Evolutionary conservation across 2,888 invertebrate species (phyloP).

Genomic region (Mythimna loreyi): DNA sequence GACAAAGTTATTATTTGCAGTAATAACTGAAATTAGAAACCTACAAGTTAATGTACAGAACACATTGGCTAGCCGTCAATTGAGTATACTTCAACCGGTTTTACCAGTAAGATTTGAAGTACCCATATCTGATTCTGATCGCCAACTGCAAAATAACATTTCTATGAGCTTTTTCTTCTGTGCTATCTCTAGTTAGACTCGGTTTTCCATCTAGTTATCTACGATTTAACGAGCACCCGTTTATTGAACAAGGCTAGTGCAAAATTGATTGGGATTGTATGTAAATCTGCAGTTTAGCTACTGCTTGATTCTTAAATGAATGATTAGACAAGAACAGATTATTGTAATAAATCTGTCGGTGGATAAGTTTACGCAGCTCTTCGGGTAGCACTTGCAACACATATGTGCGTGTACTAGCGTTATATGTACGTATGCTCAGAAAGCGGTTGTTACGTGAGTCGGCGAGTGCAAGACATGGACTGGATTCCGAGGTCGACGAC

Average conservation of each 20-base stretch:
- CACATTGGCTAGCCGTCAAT: conserved; percentile 50
- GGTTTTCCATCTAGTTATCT: conserved; percentile 17
- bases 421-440: conserved; percentile 75
- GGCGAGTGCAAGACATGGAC: conserved; percentile 88
- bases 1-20: conserved; percentile 44
- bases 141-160: conserved; percentile 27
- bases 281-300: conserved; percentile 47
- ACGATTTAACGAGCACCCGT: conserved; percentile 31
- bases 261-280: conserved; percentile 52
- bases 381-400: conserved; percentile 52
- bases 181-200: conserved; percentile 9
- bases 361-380: conserved; percentile 47
- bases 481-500: conserved; percentile 88
- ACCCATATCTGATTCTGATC: conserved; percentile 33
- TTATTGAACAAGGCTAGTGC: conserved; percentile 30
- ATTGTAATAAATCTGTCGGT: conserved; percentile 38
- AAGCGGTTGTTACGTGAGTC: conserved; percentile 87
- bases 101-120: conserved; percentile 37
- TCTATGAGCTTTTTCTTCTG: conserved; percentile 39
- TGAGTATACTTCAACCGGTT: conserved; percentile 50
- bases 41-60: conserved; percentile 26
- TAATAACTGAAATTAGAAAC: conserved; percentile 51
- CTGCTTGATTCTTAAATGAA: neutral
- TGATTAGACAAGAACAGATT: conserved; percentile 23
- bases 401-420: conserved; percentile 64